Evolutionary conservation across 2,113 vertebrate species (phyloP), one percentile per base, ranked within the genome.

Genomic region (Oenanthe oenanthe): DNA sequence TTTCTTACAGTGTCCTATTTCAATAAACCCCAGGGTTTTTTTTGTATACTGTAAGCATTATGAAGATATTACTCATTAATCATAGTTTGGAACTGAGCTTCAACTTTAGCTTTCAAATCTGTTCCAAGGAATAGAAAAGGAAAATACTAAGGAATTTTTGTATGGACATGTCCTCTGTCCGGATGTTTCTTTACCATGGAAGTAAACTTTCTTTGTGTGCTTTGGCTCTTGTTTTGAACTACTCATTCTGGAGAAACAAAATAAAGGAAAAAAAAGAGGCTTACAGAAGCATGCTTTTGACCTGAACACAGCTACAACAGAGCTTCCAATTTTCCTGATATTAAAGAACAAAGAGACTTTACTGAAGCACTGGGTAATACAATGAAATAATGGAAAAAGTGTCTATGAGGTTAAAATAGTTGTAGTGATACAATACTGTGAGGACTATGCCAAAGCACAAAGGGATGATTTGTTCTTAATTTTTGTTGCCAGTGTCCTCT

Each of bases 331-430:
- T 93, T 93, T 85, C 5, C 3, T 77, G 1, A 0, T 73, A 40
- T 40, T 66, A 32, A 91, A 88, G 74, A 92, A 53, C 65, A 97
- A 86, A 95, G 48, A 72, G 13, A 82, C 18, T 89, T 93, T 45
- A 78, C 21, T 93, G 92, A 93, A 92, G 45, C n/a, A 73, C 28
- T 72, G 54, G 32, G 15, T 76, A 95, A 91, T 92, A 78, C 87
- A 94, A 91, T 87, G 80, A 94, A 94, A 92, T 91, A 88, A 89
- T 94, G 89, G 93, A 96, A 96, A 95, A 84, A 54, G 7, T 68
- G 29, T 82, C 48, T 72, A 42, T 87, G 66, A 87, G 47, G 29
- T 92, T 93, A 81, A 95, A 84, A 53, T 72, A 81, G 74, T 80
- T 56, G 65, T 77, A 80, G n/a, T 81, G 72, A 89, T 95, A 95